Percentiles rank a stretch among this genome's conserved stretches.
These are phyloP conservation scores for Salarias fasciatus DNA, from an alignment of 2,797 vertebrate genomes.

Conservation along the genomic window DNA sequence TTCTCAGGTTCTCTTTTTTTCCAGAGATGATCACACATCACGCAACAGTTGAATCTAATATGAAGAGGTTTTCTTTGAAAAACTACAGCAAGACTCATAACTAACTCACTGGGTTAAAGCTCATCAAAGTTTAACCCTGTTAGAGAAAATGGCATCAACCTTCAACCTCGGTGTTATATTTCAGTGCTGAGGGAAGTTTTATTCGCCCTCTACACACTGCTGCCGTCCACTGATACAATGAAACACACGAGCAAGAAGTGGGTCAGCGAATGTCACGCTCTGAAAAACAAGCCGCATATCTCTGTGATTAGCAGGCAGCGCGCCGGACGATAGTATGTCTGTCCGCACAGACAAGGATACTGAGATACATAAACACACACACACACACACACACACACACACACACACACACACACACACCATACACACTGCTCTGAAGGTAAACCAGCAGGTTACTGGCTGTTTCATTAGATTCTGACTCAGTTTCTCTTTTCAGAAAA, in stretches of 20 bases:
- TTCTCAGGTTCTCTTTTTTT: slow-evolving; percentile 16
- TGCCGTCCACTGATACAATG: slow-evolving; percentile 44
- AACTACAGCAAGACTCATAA: no score
- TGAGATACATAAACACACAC: slow-evolving; percentile 18
- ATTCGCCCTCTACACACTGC: slow-evolving; percentile 26
- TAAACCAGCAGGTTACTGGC: background rate
- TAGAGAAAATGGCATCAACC: no score
- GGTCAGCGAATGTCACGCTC: slow-evolving; percentile 41
- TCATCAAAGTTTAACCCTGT: no score
- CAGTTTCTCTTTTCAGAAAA: no score
- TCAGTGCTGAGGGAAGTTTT: background rate
- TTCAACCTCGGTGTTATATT: background rate
- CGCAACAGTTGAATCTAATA: no score
- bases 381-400: slow-evolving; percentile 8
- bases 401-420: no score
- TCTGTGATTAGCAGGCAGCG: slow-evolving; percentile 40
- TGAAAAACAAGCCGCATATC: slow-evolving; percentile 60
- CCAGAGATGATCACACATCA: slow-evolving; percentile 37
- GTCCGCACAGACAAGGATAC: slow-evolving; percentile 18
- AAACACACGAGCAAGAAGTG: slow-evolving; percentile 46
- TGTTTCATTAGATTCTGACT: no score
- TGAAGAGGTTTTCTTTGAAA: no score
- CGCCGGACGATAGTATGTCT: slow-evolving; percentile 45
- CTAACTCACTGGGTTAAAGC: no score
- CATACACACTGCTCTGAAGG: background rate